Conservation (phyloP, 2,888 invertebrate species). For the Leptinotarsa rubiginosa region DNA sequence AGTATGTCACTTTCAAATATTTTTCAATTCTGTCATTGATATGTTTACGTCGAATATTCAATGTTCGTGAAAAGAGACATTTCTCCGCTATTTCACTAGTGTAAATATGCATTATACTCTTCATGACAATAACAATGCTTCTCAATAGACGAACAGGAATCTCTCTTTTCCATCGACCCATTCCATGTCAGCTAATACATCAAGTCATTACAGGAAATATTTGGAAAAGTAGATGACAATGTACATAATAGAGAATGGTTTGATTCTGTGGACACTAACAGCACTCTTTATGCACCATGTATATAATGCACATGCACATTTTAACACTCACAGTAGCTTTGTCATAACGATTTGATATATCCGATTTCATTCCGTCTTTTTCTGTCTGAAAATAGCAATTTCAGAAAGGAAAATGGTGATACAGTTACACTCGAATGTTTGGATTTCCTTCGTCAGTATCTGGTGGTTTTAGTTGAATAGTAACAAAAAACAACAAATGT, state of each 20-base stretch:
- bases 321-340: constrained; percentile 47
- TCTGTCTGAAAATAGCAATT: neutral
- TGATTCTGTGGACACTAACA: constrained; percentile 46
- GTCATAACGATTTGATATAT: constrained; percentile 27
- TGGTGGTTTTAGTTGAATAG: neutral
- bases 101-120: constrained; percentile 31
- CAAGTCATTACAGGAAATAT: constrained; percentile 29
- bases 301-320: constrained; percentile 55
- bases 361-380: neutral
- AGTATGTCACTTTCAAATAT: constrained; percentile 8
- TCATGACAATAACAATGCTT: constrained; percentile 45
- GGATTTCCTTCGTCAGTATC: constrained; percentile 2
- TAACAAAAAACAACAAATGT: no score
- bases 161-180: constrained; percentile 46
- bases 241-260: constrained; percentile 47
- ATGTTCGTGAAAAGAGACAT: constrained; percentile 18
- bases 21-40: neutral
- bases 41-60: neutral
- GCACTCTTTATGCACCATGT: constrained; percentile 54
- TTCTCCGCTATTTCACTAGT: constrained; percentile 34
- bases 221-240: constrained; percentile 39
- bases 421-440: neutral
- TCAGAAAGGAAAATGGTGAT: neutral
- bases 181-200: constrained; percentile 14
- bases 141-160: constrained; percentile 46